phyloP scores from a whole-genome alignment of 2,888 invertebrate genomes.

The Oxyteleia sp. region DNA sequence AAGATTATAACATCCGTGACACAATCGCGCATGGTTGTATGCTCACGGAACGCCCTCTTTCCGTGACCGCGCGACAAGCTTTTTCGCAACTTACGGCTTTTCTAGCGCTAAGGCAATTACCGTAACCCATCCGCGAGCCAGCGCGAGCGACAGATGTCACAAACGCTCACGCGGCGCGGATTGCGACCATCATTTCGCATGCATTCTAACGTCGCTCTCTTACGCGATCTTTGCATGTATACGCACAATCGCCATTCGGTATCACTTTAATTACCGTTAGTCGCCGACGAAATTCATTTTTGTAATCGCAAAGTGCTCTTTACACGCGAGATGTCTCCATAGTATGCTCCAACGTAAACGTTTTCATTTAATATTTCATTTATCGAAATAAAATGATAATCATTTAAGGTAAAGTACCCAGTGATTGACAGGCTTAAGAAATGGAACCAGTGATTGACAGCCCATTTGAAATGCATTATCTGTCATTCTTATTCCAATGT shows the following conservation, averaged over 20 bases:
- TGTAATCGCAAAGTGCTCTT: constrained; percentile 20
- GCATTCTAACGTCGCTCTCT: constrained; percentile 64
- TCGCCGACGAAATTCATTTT: constrained; percentile 39
- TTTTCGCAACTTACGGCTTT: constrained; percentile 82
- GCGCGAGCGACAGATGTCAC: constrained; percentile 68
- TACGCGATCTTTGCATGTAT: constrained; percentile 56
- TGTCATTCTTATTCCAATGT: no score
- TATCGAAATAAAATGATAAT: no score
- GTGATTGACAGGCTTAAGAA: no score
- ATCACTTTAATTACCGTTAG: constrained; percentile 67
- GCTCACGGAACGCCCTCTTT: constrained; percentile 84
- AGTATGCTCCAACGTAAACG: background rate
- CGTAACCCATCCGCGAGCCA: constrained; percentile 55
- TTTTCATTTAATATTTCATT: background rate
- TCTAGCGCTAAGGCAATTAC: constrained; percentile 73
- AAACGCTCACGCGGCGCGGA: constrained; percentile 63
- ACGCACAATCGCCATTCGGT: constrained; percentile 65
- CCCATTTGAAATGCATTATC: no score
- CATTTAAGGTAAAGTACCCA: no score
- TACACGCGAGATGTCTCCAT: background rate
- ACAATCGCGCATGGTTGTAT: constrained; percentile 81
- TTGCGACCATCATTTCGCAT: constrained; percentile 65
- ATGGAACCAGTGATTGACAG: no score
- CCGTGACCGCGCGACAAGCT: constrained; percentile 76
- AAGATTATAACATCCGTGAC: constrained; percentile 87